phyloP scores from a whole-genome alignment of 2,113 vertebrate genomes.

The Campylomormyrus numenius region DNA sequence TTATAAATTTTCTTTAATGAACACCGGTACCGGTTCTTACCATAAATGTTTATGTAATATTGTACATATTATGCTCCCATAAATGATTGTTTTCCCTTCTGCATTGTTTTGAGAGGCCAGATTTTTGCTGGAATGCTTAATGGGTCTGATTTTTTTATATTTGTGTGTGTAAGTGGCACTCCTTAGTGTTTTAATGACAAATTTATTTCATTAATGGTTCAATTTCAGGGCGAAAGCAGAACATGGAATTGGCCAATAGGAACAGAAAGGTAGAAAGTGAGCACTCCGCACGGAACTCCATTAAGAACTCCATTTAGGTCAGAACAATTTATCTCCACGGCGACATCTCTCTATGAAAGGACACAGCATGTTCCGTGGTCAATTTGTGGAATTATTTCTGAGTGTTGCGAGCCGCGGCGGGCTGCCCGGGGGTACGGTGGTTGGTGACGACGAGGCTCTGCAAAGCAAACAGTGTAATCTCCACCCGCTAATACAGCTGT shows the following conservation, averaged over 20 bases:
- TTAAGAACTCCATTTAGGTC: conserved; percentile 25
- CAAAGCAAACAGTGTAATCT: conserved; percentile 31
- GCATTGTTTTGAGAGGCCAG: not conserved
- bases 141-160: not conserved
- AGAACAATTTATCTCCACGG: conserved; percentile 20
- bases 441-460: not conserved
- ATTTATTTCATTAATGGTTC: conserved; percentile 34
- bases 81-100: not conserved
- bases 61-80: not conserved
- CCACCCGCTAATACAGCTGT: conserved; percentile 33
- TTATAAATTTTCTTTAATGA: not conserved
- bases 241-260: not conserved
- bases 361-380: not conserved
- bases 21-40: not conserved
- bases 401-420: not conserved
- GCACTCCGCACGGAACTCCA: conserved; percentile 3
- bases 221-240: conserved; percentile 22
- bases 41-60: not conserved
- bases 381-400: conserved; percentile 13
- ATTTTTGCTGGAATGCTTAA: not conserved
- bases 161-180: not conserved
- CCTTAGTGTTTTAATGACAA: conserved; percentile 18
- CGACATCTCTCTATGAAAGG: not conserved
- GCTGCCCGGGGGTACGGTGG: not conserved
- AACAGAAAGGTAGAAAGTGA: not conserved